These are phyloP conservation scores for Stenolophus ochropezus DNA, from an alignment of 2,888 invertebrate genomes.

Conservation along the genomic window DNA sequence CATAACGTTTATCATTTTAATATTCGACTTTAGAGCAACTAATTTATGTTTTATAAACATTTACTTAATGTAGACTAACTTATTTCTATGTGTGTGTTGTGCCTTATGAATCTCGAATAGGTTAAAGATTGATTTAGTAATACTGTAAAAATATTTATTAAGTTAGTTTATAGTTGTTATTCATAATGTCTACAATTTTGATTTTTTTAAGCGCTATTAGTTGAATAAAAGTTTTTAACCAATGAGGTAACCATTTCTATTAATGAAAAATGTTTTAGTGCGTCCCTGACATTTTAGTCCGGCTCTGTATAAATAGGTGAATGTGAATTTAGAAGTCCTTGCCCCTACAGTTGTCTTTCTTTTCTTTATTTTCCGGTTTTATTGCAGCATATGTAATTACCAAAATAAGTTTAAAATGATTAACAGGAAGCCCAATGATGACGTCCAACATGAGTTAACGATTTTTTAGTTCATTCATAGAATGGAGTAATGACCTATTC, in stretches of 20 bases:
- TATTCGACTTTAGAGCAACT: constrained; percentile 49
- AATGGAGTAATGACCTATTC: constrained; percentile 46
- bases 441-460: constrained; percentile 49
- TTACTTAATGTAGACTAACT: constrained; percentile 57
- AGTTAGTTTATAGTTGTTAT: constrained; percentile 57
- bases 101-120: constrained; percentile 45
- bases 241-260: constrained; percentile 3
- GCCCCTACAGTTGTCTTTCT: constrained; percentile 35
- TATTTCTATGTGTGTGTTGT: constrained; percentile 53
- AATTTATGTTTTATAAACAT: constrained; percentile 60
- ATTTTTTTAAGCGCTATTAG: constrained; percentile 48
- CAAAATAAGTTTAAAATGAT: constrained; percentile 14
- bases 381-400: constrained; percentile 1
- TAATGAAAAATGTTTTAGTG: constrained; percentile 41
- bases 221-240: constrained; percentile 54
- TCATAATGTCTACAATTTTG: constrained; percentile 46
- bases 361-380: constrained; percentile 32
- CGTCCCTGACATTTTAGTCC: constrained; percentile 54
- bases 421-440: constrained; percentile 40
- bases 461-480: constrained; percentile 52
- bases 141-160: constrained; percentile 50
- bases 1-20: constrained; percentile 52
- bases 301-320: constrained; percentile 44
- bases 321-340: constrained; percentile 57
- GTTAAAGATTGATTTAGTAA: constrained; percentile 28